Conservation (phyloP, 2,113 vertebrate genomes). For the Synodontis membranacea region DNA sequence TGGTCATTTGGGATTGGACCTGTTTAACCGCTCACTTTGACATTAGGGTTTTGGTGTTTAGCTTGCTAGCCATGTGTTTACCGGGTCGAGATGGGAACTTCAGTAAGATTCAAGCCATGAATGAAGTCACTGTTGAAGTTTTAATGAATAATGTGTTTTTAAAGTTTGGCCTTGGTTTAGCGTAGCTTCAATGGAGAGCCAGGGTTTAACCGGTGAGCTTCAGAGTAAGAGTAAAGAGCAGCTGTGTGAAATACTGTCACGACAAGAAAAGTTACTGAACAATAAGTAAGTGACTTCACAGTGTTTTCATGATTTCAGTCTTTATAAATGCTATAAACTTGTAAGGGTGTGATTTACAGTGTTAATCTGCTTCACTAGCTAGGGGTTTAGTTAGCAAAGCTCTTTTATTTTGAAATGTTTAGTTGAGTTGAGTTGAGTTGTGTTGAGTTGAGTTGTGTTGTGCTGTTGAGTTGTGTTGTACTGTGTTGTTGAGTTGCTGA, state of each 20-base stretch:
- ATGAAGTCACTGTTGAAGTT: neutral
- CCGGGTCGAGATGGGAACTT: neutral
- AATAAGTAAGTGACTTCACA: constrained; percentile 75
- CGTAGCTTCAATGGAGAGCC: constrained; percentile 53
- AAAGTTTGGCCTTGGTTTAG: neutral
- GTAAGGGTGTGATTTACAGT: neutral
- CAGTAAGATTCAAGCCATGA: neutral
- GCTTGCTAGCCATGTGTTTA: neutral
- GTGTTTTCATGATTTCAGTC: neutral
- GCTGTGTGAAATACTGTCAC: constrained; percentile 80
- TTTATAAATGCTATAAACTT: neutral
- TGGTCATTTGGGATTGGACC: neutral
- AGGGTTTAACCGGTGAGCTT: constrained; percentile 71
- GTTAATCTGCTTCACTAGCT: neutral
- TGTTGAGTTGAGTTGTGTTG: too few species aligned
- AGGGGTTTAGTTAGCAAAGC: neutral
- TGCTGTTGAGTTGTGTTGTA: too few species aligned
- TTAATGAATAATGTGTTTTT: neutral
- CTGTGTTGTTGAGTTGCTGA: too few species aligned
- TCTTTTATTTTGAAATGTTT: neutral
- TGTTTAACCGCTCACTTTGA: neutral
- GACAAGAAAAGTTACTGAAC: constrained; percentile 83
- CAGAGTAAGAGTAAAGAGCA: constrained; percentile 72
- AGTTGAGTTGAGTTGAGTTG: too few species aligned
- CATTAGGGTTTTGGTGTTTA: neutral